phyloP scores from a whole-genome alignment of 2,888 invertebrate genomes.

The Pandemis heparana region DNA sequence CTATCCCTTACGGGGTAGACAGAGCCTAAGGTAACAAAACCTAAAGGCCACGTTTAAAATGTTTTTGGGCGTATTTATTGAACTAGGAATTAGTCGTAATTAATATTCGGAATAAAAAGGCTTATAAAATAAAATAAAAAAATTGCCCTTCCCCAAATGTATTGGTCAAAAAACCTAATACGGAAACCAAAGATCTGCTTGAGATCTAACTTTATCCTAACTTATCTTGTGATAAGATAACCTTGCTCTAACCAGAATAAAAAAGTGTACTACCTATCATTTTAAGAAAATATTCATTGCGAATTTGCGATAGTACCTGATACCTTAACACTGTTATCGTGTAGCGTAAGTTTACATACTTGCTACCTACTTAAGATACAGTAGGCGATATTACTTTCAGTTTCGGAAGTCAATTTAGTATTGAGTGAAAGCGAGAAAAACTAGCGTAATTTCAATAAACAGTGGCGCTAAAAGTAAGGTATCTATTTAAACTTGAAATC shows the following conservation, averaged over 20 bases:
- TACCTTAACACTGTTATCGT: background rate
- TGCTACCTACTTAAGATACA: background rate
- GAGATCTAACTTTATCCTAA: conserved; percentile 11
- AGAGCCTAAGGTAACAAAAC: too few species aligned
- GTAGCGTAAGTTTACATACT: background rate
- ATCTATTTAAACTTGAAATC: background rate
- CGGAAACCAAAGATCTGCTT: background rate
- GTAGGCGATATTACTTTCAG: background rate
- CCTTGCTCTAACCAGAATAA: conserved; percentile 4
- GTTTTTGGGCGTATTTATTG: too few species aligned
- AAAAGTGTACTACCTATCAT: background rate
- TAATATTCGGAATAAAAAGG: too few species aligned
- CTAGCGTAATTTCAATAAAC: background rate
- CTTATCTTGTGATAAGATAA: conserved; percentile 28
- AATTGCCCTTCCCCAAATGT: background rate
- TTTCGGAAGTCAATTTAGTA: background rate
- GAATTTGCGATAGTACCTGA: background rate
- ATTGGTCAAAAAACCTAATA: background rate
- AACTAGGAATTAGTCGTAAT: too few species aligned
- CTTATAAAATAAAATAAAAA: too few species aligned
- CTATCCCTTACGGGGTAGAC: too few species aligned
- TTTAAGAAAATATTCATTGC: background rate
- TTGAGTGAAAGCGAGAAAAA: background rate
- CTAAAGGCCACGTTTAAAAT: too few species aligned
- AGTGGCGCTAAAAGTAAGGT: background rate